A percentile compares a stretch with the other conserved stretches of the same genome.
Conservation (phyloP, 1,140 invertebrate species). For the Ephestia elutella region DNA sequence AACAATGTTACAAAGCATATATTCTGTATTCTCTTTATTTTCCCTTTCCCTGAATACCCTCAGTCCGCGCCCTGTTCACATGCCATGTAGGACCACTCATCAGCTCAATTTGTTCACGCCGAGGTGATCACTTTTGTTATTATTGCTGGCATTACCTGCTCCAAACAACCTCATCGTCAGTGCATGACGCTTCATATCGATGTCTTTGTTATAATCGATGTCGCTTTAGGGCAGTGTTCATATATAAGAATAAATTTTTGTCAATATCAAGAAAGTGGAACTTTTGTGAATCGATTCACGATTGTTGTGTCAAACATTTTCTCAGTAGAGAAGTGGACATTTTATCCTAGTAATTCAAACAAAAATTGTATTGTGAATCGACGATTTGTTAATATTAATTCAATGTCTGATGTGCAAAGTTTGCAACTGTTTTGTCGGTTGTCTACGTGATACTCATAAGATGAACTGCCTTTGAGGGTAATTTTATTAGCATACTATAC, state of each 20-base stretch:
- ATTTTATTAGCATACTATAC: too few species aligned
- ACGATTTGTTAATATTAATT: too few species aligned
- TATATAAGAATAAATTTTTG: not conserved
- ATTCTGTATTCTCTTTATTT: not conserved
- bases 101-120: constrained; percentile 32
- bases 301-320: too few species aligned
- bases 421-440: too few species aligned
- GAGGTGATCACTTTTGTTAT: constrained; percentile 23
- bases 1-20: not conserved
- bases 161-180: constrained; percentile 27
- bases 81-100: constrained; percentile 67
- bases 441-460: too few species aligned
- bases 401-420: too few species aligned
- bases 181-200: constrained; percentile 56
- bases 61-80: constrained; percentile 35
- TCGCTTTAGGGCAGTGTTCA: constrained; percentile 17
- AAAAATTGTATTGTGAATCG: too few species aligned
- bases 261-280: too few species aligned
- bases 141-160: constrained; percentile 16
- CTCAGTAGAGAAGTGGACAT: too few species aligned
- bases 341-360: too few species aligned
- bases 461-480: too few species aligned
- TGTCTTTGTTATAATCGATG: constrained; percentile 48
- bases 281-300: too few species aligned
- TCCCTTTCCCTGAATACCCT: constrained; percentile 11